phyloP scores from a whole-genome alignment of 1,140 invertebrate genomes.

The Neodiprion fabricii region DNA sequence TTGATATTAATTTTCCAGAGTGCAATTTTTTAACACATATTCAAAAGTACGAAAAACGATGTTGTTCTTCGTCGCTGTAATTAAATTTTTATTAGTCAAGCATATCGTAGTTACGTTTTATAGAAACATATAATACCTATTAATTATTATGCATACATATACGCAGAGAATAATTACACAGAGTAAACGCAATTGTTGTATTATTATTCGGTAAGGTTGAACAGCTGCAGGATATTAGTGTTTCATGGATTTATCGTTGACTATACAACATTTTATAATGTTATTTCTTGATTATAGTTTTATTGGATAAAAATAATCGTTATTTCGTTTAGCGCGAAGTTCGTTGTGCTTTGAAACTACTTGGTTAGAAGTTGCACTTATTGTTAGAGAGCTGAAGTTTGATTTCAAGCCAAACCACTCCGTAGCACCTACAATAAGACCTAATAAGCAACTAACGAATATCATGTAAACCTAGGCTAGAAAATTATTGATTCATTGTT shows the following conservation, averaged over 20 bases:
- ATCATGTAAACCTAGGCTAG: too few relatives aligned
- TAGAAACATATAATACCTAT: background rate
- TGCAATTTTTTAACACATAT: too few relatives aligned
- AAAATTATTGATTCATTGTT: background rate
- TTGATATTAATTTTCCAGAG: too few relatives aligned
- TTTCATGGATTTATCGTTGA: conserved; percentile 19
- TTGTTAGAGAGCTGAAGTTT: background rate
- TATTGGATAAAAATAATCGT: background rate
- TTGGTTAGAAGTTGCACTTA: background rate
- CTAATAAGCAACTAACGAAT: too few relatives aligned
- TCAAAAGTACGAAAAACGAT: too few relatives aligned
- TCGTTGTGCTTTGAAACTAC: background rate
- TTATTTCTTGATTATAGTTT: conserved; percentile 24
- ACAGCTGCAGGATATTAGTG: conserved; percentile 25
- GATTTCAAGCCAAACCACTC: background rate
- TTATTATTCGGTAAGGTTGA: conserved; percentile 7
- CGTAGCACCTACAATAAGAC: too few relatives aligned
- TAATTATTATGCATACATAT: background rate
- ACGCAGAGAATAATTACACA: background rate
- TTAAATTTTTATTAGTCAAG: too few relatives aligned
- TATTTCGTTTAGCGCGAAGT: background rate
- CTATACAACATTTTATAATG: conserved; percentile 35
- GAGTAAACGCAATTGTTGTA: conserved; percentile 35
- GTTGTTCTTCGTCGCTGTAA: too few relatives aligned
- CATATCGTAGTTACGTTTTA: background rate